Conservation (phyloP, 92 coral and sea anemone genomes). For the Zoanthus solanderi region DNA sequence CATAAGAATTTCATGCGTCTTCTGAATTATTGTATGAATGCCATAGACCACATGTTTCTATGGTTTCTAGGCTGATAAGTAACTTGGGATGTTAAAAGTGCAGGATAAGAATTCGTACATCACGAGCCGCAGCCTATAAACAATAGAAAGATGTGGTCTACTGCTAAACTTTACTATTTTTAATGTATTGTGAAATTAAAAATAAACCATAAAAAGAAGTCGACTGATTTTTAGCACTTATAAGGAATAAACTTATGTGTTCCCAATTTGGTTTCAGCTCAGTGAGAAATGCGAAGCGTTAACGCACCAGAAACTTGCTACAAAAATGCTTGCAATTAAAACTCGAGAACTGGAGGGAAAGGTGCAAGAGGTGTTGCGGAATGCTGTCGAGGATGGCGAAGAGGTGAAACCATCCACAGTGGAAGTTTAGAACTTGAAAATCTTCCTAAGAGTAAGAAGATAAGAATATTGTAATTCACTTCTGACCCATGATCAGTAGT, state of each 20-base stretch:
- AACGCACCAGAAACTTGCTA: conserved; percentile 87
- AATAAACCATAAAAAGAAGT: neutral
- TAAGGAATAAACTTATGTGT: neutral
- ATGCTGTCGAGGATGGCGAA: neutral
- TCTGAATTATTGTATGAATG: too few relatives aligned
- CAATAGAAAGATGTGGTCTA: too few relatives aligned
- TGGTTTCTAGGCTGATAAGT: too few relatives aligned
- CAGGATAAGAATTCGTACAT: too few relatives aligned
- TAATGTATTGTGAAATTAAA: neutral
- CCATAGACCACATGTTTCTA: too few relatives aligned
- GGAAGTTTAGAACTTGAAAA: conserved; percentile 9
- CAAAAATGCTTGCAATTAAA: conserved; percentile 84
- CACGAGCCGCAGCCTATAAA: too few relatives aligned
- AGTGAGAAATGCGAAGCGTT: conserved; percentile 89
- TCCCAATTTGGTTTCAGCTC: conserved; percentile 62
- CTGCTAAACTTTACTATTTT: too few relatives aligned
- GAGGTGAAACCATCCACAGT: conserved; percentile 33
- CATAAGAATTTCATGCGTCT: too few relatives aligned
- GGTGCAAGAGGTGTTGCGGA: conserved; percentile 9
- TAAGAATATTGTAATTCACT: neutral
- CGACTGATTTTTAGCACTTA: neutral
- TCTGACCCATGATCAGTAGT: neutral
- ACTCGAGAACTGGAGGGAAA: conserved; percentile 77
- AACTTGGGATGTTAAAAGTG: too few relatives aligned
- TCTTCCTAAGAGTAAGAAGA: neutral